Evolutionary conservation across 2,888 invertebrate genomes (phyloP), one percentile per base, ranked within the genome.

Genomic region (Synergus gifuensis): DNA sequence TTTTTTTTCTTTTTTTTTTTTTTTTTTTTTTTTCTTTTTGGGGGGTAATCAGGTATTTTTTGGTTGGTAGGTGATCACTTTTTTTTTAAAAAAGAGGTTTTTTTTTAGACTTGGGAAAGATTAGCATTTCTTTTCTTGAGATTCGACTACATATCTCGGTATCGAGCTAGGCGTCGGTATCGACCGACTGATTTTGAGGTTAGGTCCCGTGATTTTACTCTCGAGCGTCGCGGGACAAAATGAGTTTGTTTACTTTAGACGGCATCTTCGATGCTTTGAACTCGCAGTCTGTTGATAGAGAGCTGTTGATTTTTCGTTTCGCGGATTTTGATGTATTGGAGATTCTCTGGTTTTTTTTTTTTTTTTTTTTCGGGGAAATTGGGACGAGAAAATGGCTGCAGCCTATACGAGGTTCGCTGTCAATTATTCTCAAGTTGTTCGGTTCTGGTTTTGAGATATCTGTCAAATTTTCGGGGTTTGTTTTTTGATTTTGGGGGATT

Each of bases 401-500:
- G 36, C 36, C 73, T 28, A 18, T 46, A 18, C 44, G 42, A 40
- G 16, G 73, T 73, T 73, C 54, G 73, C 73, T 73, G 54, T 73
- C 73, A 73, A 73, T 28, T 28, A 28, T 73, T 44, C 28, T 28
- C 22, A 12, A 62, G 62, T 62, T 73, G 40, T 66, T 9, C 36
- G 76, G 22, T 54, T 66, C 69, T 77, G 63, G 77, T 85, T 87
- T 66, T 91, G 5, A 64, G 9, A 28, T 22, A 40, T 67, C 44
- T 16, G 4, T 46, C 5, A 18, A 5, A 42, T 22, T 28, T 62
- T 28, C 2, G 12, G 28, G 12, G 4, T 5, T 22, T 12, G 12
- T 28, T 12, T 22, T 22, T 62, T 12, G 11, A 0, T 11, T 60
- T 62, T 28, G 1, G 4, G 0, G 7, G 22, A 2, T 62, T 62